Evolutionary conservation across 2,888 invertebrate genomes (phyloP).

Genomic region (Callinectes sapidus): DNA sequence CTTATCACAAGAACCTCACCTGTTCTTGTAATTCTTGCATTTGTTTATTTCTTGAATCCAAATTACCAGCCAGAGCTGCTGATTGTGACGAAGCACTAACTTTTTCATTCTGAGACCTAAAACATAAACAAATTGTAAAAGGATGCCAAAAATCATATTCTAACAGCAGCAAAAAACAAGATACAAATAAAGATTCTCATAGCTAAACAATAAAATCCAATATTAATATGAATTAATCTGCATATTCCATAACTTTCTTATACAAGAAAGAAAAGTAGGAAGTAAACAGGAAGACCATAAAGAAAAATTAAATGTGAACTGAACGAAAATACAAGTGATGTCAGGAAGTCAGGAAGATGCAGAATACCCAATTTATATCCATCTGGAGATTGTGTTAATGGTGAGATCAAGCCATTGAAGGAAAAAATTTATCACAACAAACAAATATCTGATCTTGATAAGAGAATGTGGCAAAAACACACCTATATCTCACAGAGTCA

Average conservation of each 20-base stretch:
- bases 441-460: no score
- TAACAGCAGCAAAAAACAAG: neutral
- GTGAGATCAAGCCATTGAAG: no score
- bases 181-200: neutral
- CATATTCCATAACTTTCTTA: neutral
- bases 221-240: neutral
- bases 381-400: no score
- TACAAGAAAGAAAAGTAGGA: neutral
- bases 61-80: conserved; percentile 65
- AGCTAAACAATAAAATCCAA: neutral
- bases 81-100: conserved; percentile 56
- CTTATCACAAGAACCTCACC: conserved; percentile 38
- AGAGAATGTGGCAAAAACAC: no score
- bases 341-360: no score
- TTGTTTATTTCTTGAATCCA: conserved; percentile 58
- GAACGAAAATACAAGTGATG: no score
- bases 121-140: neutral
- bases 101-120: conserved; percentile 64
- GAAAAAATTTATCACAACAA: no score
- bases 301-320: neutral
- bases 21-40: conserved; percentile 66
- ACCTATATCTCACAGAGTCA: no score
- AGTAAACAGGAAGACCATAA: neutral
- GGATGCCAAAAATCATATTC: neutral
- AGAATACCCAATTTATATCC: no score